Evolutionary conservation across 2,888 invertebrate species (phyloP).

Genomic region (Meghimatium bilineatum): DNA sequence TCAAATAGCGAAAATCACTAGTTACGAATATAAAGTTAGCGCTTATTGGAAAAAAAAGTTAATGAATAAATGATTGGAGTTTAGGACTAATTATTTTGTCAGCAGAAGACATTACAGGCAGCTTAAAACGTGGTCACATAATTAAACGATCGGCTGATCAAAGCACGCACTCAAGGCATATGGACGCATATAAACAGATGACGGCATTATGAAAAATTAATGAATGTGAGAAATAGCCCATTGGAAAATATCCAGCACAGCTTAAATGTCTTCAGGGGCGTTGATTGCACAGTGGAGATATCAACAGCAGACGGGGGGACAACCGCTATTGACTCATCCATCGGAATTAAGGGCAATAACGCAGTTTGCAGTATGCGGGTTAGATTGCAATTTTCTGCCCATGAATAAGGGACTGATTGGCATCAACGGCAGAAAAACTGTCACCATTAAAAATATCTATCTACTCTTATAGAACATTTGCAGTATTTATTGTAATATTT

Average conservation of each 20-base stretch:
- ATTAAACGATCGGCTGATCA: too few species aligned
- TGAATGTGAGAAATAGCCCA: not conserved
- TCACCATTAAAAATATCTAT: not conserved
- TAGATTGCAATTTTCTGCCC: constrained; percentile 8
- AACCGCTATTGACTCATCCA: not conserved
- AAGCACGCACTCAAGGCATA: not conserved
- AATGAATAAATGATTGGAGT: not conserved
- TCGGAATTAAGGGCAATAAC: constrained; percentile 10
- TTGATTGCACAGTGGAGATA: not conserved
- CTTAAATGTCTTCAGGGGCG: not conserved
- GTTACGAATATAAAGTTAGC: too few species aligned
- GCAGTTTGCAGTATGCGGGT: not conserved
- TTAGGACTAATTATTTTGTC: not conserved
- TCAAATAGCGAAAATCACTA: too few species aligned
- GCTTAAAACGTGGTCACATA: too few species aligned
- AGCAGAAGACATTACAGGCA: not conserved
- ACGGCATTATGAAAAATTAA: not conserved
- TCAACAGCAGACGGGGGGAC: not conserved
- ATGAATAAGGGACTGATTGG: not conserved
- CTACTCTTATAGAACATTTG: too few species aligned
- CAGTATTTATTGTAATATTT: too few species aligned
- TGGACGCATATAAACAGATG: not conserved
- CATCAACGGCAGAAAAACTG: not conserved
- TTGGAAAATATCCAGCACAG: not conserved
- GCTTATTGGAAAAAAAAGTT: too few species aligned